A percentile compares a stretch with the other conserved stretches of the same genome.
Evolutionary conservation across 1,140 invertebrate genomes (phyloP).

Genomic region (Pogonomyrmex barbatus): DNA sequence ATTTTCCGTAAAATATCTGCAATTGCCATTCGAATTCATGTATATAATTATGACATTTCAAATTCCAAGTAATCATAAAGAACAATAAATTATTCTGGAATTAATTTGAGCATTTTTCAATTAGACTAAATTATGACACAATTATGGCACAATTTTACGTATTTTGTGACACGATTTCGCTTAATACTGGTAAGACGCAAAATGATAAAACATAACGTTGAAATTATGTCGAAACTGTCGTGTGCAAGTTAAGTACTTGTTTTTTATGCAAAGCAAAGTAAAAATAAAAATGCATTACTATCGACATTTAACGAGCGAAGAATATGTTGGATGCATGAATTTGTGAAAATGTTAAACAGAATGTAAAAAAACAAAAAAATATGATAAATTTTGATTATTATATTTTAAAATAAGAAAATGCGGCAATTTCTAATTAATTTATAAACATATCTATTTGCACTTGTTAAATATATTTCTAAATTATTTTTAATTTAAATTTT

Average conservation of each 20-base stretch:
- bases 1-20: not conserved
- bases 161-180: not conserved
- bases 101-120: not conserved
- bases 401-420: not conserved
- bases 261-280: slow-evolving; percentile 59
- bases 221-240: slow-evolving; percentile 64
- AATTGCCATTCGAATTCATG: not conserved
- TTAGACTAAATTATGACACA: not conserved
- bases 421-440: not conserved
- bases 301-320: slow-evolving; percentile 25
- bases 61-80: not conserved
- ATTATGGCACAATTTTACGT: not conserved
- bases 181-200: not conserved
- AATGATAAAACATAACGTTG: slow-evolving; percentile 40
- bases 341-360: not conserved
- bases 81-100: not conserved
- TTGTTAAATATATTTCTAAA: not conserved
- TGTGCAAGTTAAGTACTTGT: slow-evolving; percentile 30
- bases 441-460: not conserved
- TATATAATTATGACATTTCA: not conserved
- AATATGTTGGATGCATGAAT: not conserved
- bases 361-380: slow-evolving; percentile 2
- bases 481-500: not conserved
- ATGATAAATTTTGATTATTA: not conserved
- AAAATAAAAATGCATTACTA: slow-evolving; percentile 63